phyloP scores from a whole-genome alignment of 2,113 vertebrate genomes.

The Tringa solitaria region DNA sequence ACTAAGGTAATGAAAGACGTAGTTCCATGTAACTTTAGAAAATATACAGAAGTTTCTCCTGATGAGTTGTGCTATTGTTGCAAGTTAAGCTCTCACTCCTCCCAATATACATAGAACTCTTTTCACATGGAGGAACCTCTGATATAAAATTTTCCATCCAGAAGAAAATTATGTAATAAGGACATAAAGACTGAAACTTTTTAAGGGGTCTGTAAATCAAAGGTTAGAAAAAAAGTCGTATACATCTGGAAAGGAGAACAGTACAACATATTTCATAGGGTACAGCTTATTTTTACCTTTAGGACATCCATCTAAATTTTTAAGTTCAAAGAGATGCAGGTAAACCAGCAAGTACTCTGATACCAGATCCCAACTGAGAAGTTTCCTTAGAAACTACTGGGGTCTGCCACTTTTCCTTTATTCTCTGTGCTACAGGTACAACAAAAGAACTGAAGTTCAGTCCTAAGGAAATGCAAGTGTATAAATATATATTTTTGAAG shows the following conservation, averaged over 20 bases:
- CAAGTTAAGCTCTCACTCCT: neutral
- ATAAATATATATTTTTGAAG: neutral
- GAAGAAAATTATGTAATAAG: neutral
- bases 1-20: neutral
- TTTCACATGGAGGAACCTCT: neutral
- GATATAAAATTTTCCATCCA: neutral
- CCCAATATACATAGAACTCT: neutral
- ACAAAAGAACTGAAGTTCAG: neutral
- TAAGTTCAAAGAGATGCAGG: neutral
- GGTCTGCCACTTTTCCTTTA: neutral
- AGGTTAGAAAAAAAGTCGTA: neutral
- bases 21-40: neutral
- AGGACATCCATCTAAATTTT: neutral
- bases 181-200: neutral
- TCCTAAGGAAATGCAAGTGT: neutral
- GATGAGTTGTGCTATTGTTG: neutral
- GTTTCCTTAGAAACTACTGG: neutral
- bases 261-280: neutral
- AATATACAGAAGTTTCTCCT: neutral
- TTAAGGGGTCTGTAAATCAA: neutral
- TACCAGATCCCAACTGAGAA: rapidly evolving
- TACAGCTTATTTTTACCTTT: neutral
- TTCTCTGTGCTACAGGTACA: neutral
- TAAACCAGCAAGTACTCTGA: neutral
- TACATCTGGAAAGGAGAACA: neutral